Conservation (phyloP, 2,888 invertebrate species). For the Tetramorium bicarinatum region DNA sequence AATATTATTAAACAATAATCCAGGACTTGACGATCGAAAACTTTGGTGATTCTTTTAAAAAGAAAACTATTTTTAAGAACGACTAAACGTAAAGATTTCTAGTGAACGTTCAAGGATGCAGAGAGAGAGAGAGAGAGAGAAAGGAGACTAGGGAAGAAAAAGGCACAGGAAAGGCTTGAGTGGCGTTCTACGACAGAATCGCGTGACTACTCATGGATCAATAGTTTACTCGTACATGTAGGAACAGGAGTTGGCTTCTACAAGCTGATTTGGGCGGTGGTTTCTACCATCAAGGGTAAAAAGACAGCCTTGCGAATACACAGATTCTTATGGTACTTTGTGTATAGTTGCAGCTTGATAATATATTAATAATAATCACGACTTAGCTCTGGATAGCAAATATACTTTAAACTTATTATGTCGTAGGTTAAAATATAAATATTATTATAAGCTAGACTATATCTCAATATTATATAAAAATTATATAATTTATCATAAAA, state of each 20-base stretch:
- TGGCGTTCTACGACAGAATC: slow-evolving; percentile 86
- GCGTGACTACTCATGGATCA: slow-evolving; percentile 86
- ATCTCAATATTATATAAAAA: no score
- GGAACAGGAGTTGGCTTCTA: slow-evolving; percentile 66
- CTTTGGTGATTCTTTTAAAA: not conserved
- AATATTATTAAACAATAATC: not conserved
- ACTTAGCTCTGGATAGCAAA: not conserved
- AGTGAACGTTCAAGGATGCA: slow-evolving; percentile 35
- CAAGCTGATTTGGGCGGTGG: slow-evolving; percentile 68
- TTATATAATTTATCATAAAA: slow-evolving; percentile 2
- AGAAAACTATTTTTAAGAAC: slow-evolving; percentile 24
- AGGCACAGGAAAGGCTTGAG: slow-evolving; percentile 83
- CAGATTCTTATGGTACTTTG: slow-evolving; percentile 33
- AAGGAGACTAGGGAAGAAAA: slow-evolving; percentile 67
- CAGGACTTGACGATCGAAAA: not conserved
- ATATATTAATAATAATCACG: slow-evolving; percentile 35
- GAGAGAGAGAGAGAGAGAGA: slow-evolving; percentile 37
- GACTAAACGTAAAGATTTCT: slow-evolving; percentile 59
- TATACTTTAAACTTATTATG: not conserved
- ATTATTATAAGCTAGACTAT: not conserved
- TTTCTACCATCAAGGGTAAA: slow-evolving; percentile 39
- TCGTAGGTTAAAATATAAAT: not conserved
- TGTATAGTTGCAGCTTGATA: not conserved
- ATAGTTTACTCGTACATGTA: slow-evolving; percentile 81
- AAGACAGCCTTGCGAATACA: slow-evolving; percentile 3